These are phyloP conservation scores for Catalaphyllia jardinei DNA, from an alignment of 64 coral and sea anemone genomes.

Conservation along the genomic window DNA sequence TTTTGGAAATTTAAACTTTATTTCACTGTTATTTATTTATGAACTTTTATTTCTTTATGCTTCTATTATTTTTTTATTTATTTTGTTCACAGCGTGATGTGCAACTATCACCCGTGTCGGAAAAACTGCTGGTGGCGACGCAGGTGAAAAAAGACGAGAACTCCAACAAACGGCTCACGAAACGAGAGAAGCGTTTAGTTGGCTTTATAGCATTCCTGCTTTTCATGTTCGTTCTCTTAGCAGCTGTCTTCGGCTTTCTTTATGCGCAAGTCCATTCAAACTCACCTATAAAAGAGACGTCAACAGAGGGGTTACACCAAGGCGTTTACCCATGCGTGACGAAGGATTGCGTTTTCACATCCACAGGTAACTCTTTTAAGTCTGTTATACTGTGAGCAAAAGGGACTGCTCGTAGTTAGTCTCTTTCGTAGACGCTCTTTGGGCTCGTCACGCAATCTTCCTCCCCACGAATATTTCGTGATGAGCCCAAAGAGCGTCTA, in stretches of 20 bases:
- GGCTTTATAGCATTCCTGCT: constrained; percentile 17
- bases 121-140: constrained; percentile 4
- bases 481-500: too few species aligned
- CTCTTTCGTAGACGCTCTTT: too few species aligned
- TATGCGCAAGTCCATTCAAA: neutral
- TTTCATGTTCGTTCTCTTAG: constrained; percentile 10
- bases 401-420: too few species aligned
- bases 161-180: neutral
- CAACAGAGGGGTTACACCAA: neutral
- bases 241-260: constrained; percentile 21
- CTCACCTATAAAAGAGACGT: neutral
- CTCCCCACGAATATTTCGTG: too few species aligned
- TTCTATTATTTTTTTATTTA: neutral
- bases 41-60: neutral
- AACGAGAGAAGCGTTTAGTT: neutral
- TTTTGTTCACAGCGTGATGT: constrained; percentile 2
- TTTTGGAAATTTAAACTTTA: neutral
- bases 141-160: neutral
- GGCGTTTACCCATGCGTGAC: constrained; percentile 23
- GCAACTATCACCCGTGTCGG: neutral
- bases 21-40: neutral
- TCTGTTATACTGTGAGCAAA: too few species aligned
- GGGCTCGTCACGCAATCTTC: too few species aligned
- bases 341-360: constrained; percentile 14
- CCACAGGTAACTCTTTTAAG: constrained; percentile 1